phyloP scores from a whole-genome alignment of 2,797 vertebrate genomes.

The Argya squamiceps region DNA sequence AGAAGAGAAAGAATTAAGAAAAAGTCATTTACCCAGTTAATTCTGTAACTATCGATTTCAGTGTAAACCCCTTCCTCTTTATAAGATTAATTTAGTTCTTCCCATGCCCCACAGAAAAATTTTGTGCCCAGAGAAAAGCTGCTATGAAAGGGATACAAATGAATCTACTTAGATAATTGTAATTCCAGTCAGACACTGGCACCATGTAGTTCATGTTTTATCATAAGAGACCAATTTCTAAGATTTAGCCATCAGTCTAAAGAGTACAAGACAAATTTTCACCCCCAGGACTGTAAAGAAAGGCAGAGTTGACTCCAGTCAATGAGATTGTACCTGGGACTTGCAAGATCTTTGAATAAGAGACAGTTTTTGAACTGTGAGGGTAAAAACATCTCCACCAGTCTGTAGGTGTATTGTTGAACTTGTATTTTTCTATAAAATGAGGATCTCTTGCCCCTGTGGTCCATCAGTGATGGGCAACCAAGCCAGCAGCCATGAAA shows the following conservation, averaged over 20 bases:
- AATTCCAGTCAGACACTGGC: constrained; percentile 65
- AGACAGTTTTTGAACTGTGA: not conserved
- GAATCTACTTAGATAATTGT: constrained; percentile 67
- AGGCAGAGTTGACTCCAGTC: not conserved
- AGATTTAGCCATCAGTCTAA: constrained; percentile 3
- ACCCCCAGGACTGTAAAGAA: not conserved
- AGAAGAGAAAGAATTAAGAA: constrained; percentile 73
- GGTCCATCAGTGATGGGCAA: not conserved
- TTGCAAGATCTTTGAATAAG: not conserved
- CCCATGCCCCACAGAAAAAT: constrained; percentile 39
- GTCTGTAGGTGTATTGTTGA: not conserved
- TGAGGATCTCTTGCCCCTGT: not conserved
- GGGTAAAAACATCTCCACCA: not conserved
- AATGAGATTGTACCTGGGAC: not conserved
- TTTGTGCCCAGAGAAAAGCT: constrained; percentile 39
- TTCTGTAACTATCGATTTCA: constrained; percentile 69
- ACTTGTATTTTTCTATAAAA: not conserved
- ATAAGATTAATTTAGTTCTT: constrained; percentile 67
- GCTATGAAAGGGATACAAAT: constrained; percentile 61
- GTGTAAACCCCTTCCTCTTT: constrained; percentile 65
- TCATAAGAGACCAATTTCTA: constrained; percentile 40
- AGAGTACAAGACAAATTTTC: not conserved
- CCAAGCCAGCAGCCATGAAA: not conserved
- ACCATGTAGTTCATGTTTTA: constrained; percentile 61
- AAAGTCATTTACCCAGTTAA: constrained; percentile 66